Evolutionary conservation across 2,797 vertebrate species (phyloP), one percentile per base, ranked within the genome.

Genomic region (Argentina silus): DNA sequence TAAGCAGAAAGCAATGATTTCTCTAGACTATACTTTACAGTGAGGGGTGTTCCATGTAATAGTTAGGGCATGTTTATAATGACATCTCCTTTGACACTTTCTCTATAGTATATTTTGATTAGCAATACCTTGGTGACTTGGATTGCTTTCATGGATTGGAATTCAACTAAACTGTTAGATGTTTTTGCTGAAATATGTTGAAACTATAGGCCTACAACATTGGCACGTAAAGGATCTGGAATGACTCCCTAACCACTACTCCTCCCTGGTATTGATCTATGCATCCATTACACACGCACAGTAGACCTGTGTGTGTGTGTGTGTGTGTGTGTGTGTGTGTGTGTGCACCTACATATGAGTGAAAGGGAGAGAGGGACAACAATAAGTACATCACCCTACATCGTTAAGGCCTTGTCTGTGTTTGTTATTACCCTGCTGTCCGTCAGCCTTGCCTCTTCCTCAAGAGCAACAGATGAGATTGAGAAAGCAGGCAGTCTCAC

Each of bases 1-100:
- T 12, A 51, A 67, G 48, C 48, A n/a, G 45, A 50, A 67, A 53
- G 36, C 14, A 43, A 6, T 63, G 36, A 63, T 61, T 61, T 61
- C 21, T 27, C 21, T 12, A 7, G 9, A 62, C 17, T 59, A 23
- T 0, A 19, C 21, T 7, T 21, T 23, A 19, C 56, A 21, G 8
- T 15, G 21, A 21, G 23, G 8, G 23, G n/a, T 23, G 9, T 15
- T 9, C 55, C 55, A 57, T 17, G 7, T 56, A 17, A 19, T 3
- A 17, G 9, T 60, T 8, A 10, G 23, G 57, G 11, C 21, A 1
- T 15, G 11, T 42, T 61, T 42, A 19, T 23, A 57, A 19, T 57
- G n/a, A 21, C 9, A 57, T 57, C 55, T 57, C 55, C 55, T 17
- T n/a, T 53, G 6, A 57, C 55, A 57, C 55, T 3, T 9, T 15